Conservation (phyloP, 1,140 invertebrate species). For the Lepidostoma basale region DNA sequence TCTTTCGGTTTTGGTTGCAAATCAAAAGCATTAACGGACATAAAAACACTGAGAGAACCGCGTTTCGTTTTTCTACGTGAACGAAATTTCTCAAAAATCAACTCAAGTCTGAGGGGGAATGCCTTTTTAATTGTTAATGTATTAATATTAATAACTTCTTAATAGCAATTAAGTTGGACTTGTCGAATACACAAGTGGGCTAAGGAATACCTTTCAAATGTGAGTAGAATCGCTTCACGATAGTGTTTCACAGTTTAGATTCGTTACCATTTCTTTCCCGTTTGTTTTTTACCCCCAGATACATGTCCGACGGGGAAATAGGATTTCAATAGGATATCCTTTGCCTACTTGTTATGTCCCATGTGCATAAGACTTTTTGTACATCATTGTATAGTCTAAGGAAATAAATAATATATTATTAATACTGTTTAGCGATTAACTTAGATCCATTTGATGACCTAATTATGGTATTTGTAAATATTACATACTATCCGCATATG, state of each 20-base stretch:
- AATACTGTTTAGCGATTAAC: constrained; percentile 21
- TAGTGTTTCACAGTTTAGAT: too few relatives aligned
- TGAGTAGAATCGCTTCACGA: too few relatives aligned
- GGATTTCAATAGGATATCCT: too few relatives aligned
- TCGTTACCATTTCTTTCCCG: too few relatives aligned
- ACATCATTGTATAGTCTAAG: constrained; percentile 41
- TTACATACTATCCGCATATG: constrained; percentile 8
- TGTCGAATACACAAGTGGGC: constrained; percentile 40
- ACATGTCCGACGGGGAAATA: too few relatives aligned
- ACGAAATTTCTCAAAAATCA: constrained; percentile 45
- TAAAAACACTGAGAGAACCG: constrained; percentile 44
- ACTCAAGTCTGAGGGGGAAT: constrained; percentile 47
- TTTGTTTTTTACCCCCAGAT: too few relatives aligned
- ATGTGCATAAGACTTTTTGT: constrained; percentile 46
- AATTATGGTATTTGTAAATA: constrained; percentile 34
- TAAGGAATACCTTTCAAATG: too few relatives aligned
- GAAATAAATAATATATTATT: constrained; percentile 44
- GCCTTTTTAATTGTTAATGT: constrained; percentile 47
- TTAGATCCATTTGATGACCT: constrained; percentile 21
- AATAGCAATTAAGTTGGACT: constrained; percentile 44
- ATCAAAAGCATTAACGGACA: constrained; percentile 36
- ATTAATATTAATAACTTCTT: constrained; percentile 47
- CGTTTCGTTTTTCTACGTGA: constrained; percentile 46
- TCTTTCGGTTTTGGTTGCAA: constrained; percentile 31
- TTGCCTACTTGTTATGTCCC: constrained; percentile 37